Conservation (phyloP, 2,113 vertebrate species). For the Zosterops hypoxanthus region DNA sequence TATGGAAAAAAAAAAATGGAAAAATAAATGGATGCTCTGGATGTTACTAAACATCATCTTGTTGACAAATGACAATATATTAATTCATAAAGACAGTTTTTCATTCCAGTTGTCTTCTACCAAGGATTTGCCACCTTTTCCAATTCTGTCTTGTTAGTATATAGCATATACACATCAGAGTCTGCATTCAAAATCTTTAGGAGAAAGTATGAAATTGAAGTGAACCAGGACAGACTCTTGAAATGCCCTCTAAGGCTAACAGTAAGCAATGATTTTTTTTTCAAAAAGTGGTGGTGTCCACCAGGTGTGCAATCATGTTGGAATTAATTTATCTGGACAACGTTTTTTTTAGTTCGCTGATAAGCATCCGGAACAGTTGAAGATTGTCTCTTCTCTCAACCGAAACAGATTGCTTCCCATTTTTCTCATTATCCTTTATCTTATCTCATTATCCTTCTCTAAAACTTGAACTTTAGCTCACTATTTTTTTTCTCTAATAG, state of each 20-base stretch:
- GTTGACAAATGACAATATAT: not conserved
- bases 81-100: not conserved
- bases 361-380: not conserved
- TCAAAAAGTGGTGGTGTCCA: not conserved
- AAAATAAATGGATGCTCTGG: not conserved
- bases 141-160: not conserved
- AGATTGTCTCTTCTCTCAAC: accelerated
- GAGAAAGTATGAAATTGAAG: not conserved
- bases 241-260: not conserved
- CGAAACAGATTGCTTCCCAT: not conserved
- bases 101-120: not conserved
- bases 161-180: not conserved
- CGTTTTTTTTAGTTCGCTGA: not conserved
- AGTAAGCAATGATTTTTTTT: not conserved
- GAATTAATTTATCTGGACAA: not conserved
- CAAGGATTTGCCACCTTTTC: not conserved
- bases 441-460: not conserved
- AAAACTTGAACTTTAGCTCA: not conserved
- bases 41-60: not conserved
- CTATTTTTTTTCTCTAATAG: not conserved
- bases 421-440: not conserved
- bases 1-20: not conserved
- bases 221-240: not conserved
- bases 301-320: not conserved
- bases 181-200: not conserved